Conservation (phyloP, 2,888 invertebrate species). For the Drosophila borealis region DNA sequence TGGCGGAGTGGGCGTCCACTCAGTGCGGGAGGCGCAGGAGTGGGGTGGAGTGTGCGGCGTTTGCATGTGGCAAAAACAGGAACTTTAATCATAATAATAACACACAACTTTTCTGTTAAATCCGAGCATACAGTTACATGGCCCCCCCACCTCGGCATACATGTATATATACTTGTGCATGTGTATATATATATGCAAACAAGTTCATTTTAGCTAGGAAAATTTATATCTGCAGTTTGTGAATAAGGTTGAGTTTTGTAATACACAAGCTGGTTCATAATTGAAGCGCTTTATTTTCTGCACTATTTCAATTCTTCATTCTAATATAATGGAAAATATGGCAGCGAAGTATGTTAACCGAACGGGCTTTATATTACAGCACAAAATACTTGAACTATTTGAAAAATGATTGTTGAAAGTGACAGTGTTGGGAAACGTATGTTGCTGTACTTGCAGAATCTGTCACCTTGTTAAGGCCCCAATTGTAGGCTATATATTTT, state of each 20-base stretch:
- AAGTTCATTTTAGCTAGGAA: neutral
- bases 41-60: neutral
- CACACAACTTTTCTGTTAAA: constrained; percentile 63
- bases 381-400: no score
- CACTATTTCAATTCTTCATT: neutral
- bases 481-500: no score
- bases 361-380: no score
- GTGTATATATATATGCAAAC: neutral
- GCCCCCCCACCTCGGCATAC: no score
- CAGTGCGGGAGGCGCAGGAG: neutral
- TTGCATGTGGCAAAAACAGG: constrained; percentile 26
- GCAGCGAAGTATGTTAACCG: no score
- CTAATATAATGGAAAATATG: neutral
- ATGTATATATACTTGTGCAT: neutral
- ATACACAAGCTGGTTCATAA: neutral
- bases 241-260: neutral
- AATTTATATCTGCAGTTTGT: constrained; percentile 11
- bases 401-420: no score
- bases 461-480: no score
- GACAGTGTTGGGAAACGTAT: no score
- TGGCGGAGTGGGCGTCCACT: constrained; percentile 2
- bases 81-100: constrained; percentile 77
- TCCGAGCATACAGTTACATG: constrained; percentile 41
- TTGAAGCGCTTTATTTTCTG: neutral
- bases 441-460: no score